Conservation (phyloP, 2,113 vertebrate genomes). For the Circaetus gallicus region DNA sequence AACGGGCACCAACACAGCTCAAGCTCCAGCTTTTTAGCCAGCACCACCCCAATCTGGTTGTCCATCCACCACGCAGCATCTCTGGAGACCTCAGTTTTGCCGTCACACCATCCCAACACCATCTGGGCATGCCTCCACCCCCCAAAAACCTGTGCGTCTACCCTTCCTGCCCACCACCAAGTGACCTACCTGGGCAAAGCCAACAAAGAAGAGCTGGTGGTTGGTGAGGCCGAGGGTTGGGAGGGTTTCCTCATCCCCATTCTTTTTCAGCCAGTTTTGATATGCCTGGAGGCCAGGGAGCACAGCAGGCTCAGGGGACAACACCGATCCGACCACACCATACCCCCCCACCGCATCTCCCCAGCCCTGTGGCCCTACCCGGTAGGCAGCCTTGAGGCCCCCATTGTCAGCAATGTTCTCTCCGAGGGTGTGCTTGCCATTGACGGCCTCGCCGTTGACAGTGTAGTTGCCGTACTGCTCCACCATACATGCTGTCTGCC, state of each 20-base stretch:
- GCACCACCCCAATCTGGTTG: not conserved
- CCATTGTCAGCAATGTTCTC: conserved; percentile 98
- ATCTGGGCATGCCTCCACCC: not conserved
- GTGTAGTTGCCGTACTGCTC: conserved; percentile 92
- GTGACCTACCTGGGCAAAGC: conserved; percentile 91
- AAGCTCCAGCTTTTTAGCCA: not conserved
- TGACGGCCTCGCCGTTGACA: conserved; percentile 86
- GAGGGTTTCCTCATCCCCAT: conserved; percentile 83
- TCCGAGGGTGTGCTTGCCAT: conserved; percentile 91
- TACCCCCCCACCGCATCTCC: accelerated
- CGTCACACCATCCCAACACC: not conserved
- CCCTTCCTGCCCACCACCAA: not conserved
- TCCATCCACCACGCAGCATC: not conserved
- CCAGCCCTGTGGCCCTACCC: conserved; percentile 67
- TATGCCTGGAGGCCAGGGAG: conserved; percentile 82
- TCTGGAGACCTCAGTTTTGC: not conserved
- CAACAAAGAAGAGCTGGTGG: conserved; percentile 94
- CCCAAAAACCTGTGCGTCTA: not conserved
- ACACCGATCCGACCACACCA: accelerated
- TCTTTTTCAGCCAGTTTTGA: conserved; percentile 89
- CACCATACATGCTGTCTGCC: conserved; percentile 91
- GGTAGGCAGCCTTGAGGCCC: conserved; percentile 92
- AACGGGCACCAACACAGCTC: not conserved
- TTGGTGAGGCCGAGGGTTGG: conserved; percentile 90
- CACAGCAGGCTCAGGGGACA: not conserved